phyloP scores from a whole-genome alignment of 1,140 invertebrate species.

The Lineus longissimus region DNA sequence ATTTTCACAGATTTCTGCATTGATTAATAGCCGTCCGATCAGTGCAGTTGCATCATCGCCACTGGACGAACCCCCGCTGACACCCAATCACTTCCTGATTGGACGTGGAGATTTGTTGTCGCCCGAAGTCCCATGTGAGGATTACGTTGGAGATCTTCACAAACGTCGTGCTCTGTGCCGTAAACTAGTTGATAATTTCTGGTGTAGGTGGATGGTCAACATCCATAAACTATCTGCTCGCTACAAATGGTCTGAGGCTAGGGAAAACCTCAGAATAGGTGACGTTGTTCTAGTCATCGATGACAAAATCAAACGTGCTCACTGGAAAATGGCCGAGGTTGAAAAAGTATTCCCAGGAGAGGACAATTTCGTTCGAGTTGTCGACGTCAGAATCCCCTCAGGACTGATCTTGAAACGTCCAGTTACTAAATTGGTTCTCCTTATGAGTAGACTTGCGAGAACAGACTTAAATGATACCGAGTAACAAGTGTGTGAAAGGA shows the following conservation, averaged over 20 bases:
- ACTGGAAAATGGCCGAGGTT: slow-evolving; percentile 2
- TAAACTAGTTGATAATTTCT: background rate
- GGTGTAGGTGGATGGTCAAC: background rate
- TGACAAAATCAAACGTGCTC: background rate
- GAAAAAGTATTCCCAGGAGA: background rate
- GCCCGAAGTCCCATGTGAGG: background rate
- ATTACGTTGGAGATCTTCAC: background rate
- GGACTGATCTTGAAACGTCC: slow-evolving; percentile 1
- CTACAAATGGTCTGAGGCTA: background rate
- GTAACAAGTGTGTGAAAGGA: too few relatives aligned
- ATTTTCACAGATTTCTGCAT: background rate
- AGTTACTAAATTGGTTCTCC: background rate
- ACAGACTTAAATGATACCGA: background rate
- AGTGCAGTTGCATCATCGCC: background rate
- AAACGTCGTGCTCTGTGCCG: background rate
- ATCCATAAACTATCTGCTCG: slow-evolving; percentile 2
- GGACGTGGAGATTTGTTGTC: background rate
- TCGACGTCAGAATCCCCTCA: background rate
- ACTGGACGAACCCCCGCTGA: background rate
- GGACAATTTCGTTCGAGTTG: slow-evolving; percentile 1
- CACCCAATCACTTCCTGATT: slow-evolving; percentile 1
- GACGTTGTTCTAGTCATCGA: background rate
- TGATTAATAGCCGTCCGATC: slow-evolving; percentile 2
- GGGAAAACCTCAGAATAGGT: background rate
- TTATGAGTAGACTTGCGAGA: background rate